These are phyloP conservation scores for Thysanoteuthis rhombus DNA, from an alignment of 2,888 invertebrate genomes.

Conservation along the genomic window DNA sequence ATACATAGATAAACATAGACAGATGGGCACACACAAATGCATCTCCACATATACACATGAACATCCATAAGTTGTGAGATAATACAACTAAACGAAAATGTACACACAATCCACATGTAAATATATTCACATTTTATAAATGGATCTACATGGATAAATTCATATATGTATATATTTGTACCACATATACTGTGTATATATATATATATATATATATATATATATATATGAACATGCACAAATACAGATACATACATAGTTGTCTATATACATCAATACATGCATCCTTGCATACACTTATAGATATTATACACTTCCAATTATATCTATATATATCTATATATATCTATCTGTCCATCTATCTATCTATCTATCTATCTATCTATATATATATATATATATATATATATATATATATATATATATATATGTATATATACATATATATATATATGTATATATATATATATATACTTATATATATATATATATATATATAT, in stretches of 20 bases:
- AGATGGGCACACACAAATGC: neutral
- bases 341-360: neutral
- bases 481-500: neutral
- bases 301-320: no score
- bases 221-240: neutral
- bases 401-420: neutral
- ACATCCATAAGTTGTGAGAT: no score
- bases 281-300: neutral
- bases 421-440: neutral
- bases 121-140: no score
- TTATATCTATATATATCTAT: no score
- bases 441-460: slow-evolving; percentile 21
- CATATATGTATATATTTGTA: no score
- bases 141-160: no score
- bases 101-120: no score
- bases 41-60: neutral
- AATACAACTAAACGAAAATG: no score
- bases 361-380: neutral
- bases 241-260: neutral
- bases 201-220: neutral
- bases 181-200: neutral
- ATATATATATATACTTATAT: slow-evolving; percentile 20
- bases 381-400: neutral
- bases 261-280: neutral
- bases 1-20: neutral